A percentile compares a stretch with the other conserved stretches of the same genome.
Conservation (phyloP, 2,888 invertebrate species). For the Lomographa bimaculata region DNA sequence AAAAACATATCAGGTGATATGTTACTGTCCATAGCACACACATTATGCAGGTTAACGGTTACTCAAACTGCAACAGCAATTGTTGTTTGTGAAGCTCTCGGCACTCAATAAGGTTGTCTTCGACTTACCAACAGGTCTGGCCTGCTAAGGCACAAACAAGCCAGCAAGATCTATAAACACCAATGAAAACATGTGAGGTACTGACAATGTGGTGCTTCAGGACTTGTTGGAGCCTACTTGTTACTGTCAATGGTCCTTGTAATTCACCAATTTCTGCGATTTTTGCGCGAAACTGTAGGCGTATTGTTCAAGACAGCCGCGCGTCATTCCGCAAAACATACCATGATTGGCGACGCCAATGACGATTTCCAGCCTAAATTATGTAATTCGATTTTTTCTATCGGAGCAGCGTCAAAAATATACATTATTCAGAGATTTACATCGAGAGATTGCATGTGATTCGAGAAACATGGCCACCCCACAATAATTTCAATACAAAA, state of each 20-base stretch:
- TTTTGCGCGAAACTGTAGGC: slow-evolving; percentile 78
- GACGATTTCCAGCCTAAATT: slow-evolving; percentile 55
- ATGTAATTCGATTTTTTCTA: slow-evolving; percentile 68
- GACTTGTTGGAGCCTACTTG: slow-evolving; percentile 65
- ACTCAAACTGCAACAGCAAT: slow-evolving; percentile 74
- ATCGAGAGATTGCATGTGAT: slow-evolving; percentile 76
- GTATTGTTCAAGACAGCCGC: slow-evolving; percentile 49
- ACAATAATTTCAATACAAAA: slow-evolving; percentile 68
- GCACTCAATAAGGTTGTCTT: slow-evolving; percentile 69
- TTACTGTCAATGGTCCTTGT: slow-evolving; percentile 79
- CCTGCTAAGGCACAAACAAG: slow-evolving; percentile 89
- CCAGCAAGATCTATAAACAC: slow-evolving; percentile 89
- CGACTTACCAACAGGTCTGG: slow-evolving; percentile 89
- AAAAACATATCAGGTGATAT: slow-evolving; percentile 51
- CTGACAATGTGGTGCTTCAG: slow-evolving; percentile 74
- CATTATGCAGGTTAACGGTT: slow-evolving; percentile 77
- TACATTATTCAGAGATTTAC: slow-evolving; percentile 61
- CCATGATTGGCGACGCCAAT: slow-evolving; percentile 49
- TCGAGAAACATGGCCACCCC: slow-evolving; percentile 80
- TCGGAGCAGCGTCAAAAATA: slow-evolving; percentile 61
- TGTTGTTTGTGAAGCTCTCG: slow-evolving; percentile 70
- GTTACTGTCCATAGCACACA: slow-evolving; percentile 76
- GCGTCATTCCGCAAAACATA: slow-evolving; percentile 57
- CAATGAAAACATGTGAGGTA: slow-evolving; percentile 79
- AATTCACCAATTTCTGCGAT: slow-evolving; percentile 74